Evolutionary conservation across 2,113 vertebrate species (phyloP).

Genomic region (Glaucomys volans): DNA sequence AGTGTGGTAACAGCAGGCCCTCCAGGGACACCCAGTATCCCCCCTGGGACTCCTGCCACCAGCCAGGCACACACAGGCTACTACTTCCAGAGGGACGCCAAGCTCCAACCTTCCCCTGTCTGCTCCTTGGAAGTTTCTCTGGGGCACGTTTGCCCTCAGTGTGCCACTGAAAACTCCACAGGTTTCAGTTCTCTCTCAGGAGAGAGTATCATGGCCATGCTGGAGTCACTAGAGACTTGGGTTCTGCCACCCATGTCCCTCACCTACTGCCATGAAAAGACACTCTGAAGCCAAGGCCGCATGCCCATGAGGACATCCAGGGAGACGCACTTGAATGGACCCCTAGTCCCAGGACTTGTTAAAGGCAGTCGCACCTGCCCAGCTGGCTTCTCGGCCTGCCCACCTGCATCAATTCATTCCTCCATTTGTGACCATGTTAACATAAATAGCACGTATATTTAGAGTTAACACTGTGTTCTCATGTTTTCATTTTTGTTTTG

Average conservation of each 20-base stretch:
- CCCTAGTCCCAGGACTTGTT: background rate
- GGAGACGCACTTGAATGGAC: background rate
- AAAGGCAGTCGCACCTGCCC: background rate
- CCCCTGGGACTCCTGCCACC: background rate
- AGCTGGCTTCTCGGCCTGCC: background rate
- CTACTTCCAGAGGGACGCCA: background rate
- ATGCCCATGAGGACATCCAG: background rate
- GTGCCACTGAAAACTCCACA: background rate
- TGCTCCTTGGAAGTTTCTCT: background rate
- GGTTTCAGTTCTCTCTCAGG: background rate
- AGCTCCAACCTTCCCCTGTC: background rate
- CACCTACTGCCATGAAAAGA: background rate
- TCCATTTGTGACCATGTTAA: background rate
- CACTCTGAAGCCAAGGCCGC: background rate
- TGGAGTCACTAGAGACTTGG: background rate
- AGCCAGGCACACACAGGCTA: background rate
- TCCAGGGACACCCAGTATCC: accelerated
- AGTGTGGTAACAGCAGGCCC: background rate
- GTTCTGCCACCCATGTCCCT: background rate
- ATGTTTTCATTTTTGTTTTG: background rate
- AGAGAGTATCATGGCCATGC: background rate
- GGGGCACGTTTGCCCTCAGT: background rate
- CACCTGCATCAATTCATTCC: background rate
- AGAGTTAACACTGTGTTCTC: background rate
- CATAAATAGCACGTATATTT: background rate